phyloP scores from a whole-genome alignment of 2,797 vertebrate genomes.

The Xenentodon cancila region DNA sequence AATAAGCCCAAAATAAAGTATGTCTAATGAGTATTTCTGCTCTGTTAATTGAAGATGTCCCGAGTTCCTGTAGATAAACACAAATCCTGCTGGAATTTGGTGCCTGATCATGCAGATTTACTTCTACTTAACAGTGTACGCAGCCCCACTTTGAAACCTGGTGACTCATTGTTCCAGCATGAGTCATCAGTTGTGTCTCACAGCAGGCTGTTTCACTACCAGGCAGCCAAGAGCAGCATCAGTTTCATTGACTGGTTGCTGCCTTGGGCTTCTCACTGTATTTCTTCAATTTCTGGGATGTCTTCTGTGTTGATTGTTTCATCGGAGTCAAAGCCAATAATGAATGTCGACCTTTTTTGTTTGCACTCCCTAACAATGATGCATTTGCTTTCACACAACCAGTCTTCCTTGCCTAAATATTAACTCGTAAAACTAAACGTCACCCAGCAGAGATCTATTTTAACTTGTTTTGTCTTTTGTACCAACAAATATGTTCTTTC shows the following conservation, averaged over 20 bases:
- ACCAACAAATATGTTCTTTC: neutral
- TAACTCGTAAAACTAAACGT: slow-evolving; percentile 1
- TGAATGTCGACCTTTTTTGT: neutral
- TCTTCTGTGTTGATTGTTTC: neutral
- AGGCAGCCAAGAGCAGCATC: neutral
- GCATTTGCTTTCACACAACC: slow-evolving; percentile 1
- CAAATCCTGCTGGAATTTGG: neutral
- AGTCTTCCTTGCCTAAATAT: slow-evolving; percentile 4
- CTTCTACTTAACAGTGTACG: neutral
- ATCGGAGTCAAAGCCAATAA: slow-evolving; percentile 4
- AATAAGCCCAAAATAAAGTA: neutral
- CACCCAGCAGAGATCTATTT: neutral
- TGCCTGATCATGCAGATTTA: neutral
- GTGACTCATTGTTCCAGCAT: slow-evolving; percentile 11
- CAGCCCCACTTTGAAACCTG: slow-evolving; percentile 15
- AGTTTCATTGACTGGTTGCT: slow-evolving; percentile 14
- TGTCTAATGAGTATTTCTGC: neutral
- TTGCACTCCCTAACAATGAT: neutral
- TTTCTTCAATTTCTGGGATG: neutral
- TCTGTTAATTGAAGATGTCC: neutral
- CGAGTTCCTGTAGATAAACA: neutral
- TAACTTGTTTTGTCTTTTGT: slow-evolving; percentile 18
- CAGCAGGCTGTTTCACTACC: neutral
- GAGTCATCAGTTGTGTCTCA: slow-evolving; percentile 16
- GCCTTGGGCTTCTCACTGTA: neutral